A percentile compares a stretch with the other conserved stretches of the same genome.
Conservation (phyloP, 2,797 vertebrate species). For the Sebastes minor region DNA sequence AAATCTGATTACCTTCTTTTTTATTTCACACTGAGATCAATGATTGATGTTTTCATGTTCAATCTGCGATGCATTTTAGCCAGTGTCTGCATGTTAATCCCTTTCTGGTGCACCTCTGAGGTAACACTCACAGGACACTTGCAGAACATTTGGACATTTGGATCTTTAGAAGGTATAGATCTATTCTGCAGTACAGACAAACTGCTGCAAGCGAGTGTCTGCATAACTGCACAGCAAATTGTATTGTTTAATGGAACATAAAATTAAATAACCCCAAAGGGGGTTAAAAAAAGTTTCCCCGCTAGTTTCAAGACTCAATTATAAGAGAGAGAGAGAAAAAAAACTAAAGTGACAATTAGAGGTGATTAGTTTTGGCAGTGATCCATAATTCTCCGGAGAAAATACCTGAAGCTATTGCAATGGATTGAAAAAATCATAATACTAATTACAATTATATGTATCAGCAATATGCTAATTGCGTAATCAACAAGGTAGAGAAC, state of each 20-base stretch:
- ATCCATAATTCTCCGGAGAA: background rate
- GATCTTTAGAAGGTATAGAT: slow-evolving; percentile 12
- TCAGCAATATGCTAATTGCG: background rate
- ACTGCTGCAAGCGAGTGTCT: background rate
- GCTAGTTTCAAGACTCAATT: slow-evolving; percentile 1
- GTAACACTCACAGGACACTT: no score
- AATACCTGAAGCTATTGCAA: background rate
- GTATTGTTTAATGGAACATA: background rate
- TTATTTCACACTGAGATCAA: background rate
- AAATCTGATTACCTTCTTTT: background rate
- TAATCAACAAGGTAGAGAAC: background rate
- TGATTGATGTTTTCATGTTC: background rate
- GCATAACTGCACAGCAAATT: background rate
- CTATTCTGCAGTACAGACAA: no score
- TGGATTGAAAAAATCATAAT: background rate
- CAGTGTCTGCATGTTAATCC: background rate
- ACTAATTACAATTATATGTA: background rate
- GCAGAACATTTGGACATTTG: background rate
- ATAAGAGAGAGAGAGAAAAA: background rate
- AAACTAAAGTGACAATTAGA: background rate
- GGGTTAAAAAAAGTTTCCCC: background rate
- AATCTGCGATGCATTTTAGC: background rate
- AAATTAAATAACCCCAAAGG: background rate
- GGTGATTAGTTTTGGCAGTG: slow-evolving; percentile 1
- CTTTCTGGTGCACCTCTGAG: background rate